phyloP scores from a whole-genome alignment of 2,888 invertebrate genomes.

The Pharmacophagus antenor region DNA sequence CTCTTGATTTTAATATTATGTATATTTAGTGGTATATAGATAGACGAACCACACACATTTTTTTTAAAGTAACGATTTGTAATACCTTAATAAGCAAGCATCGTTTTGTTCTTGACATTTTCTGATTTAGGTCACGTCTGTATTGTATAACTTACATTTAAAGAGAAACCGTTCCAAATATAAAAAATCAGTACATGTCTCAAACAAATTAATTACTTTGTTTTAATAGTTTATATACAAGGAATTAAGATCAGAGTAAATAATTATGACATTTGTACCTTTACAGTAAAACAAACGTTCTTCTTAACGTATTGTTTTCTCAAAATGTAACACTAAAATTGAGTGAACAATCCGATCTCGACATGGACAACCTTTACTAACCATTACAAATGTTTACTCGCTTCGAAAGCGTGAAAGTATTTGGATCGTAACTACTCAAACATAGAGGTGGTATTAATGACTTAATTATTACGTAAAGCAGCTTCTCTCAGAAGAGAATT shows the following conservation, averaged over 20 bases:
- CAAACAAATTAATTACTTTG: neutral
- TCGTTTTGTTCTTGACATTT: too few relatives aligned
- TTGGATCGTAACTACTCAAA: conserved; percentile 15
- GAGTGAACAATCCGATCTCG: neutral
- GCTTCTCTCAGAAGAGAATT: neutral
- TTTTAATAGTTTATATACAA: neutral
- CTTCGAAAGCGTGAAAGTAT: conserved; percentile 27
- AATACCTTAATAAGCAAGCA: too few relatives aligned
- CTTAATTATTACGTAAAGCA: neutral
- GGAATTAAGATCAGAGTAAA: conserved; percentile 38
- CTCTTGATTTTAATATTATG: too few relatives aligned
- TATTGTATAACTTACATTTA: too few relatives aligned
- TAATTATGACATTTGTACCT: conserved; percentile 56
- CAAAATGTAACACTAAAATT: neutral
- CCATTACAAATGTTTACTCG: conserved; percentile 24
- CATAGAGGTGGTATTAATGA: neutral
- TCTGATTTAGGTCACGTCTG: too few relatives aligned
- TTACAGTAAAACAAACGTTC: neutral
- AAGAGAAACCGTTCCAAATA: too few relatives aligned
- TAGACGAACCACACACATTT: too few relatives aligned
- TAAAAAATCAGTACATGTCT: neutral
- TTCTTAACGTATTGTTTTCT: neutral
- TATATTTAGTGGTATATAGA: too few relatives aligned
- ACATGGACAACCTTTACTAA: conserved; percentile 10
- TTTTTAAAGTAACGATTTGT: too few relatives aligned